Evolutionary conservation across 2,113 vertebrate species (phyloP).

Genomic region (Theristicus caerulescens): DNA sequence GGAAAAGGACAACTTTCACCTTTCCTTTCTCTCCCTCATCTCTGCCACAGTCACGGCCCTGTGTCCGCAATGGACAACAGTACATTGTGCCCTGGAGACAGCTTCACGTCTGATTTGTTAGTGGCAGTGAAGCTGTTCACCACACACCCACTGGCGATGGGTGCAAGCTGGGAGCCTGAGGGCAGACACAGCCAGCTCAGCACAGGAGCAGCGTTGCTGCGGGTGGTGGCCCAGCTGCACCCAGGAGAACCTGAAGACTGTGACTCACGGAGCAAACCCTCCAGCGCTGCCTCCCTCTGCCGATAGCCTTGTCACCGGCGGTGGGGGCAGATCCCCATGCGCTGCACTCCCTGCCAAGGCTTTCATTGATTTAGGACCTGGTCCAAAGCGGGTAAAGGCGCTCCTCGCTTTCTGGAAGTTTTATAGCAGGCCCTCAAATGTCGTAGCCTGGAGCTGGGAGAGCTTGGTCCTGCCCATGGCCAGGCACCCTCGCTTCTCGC

Average conservation of each 20-base stretch:
- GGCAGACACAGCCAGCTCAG: background rate
- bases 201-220: background rate
- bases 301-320: background rate
- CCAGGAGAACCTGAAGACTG: background rate
- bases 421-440: background rate
- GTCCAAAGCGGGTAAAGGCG: background rate
- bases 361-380: background rate
- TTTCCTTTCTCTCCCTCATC: background rate
- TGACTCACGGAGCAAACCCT: background rate
- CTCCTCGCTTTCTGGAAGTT: background rate
- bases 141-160: background rate
- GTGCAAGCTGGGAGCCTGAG: background rate
- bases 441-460: background rate
- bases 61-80: background rate
- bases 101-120: accelerated
- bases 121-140: background rate
- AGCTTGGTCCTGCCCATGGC: background rate
- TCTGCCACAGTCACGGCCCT: background rate
- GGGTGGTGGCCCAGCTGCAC: background rate
- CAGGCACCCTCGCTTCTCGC: background rate
- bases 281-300: background rate
- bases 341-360: background rate
- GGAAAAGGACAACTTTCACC: background rate
- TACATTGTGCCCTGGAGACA: accelerated
- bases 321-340: background rate